These are phyloP conservation scores for Caenorhabditis sp. DNA, from an alignment of 2,888 invertebrate genomes.

Conservation along the genomic window DNA sequence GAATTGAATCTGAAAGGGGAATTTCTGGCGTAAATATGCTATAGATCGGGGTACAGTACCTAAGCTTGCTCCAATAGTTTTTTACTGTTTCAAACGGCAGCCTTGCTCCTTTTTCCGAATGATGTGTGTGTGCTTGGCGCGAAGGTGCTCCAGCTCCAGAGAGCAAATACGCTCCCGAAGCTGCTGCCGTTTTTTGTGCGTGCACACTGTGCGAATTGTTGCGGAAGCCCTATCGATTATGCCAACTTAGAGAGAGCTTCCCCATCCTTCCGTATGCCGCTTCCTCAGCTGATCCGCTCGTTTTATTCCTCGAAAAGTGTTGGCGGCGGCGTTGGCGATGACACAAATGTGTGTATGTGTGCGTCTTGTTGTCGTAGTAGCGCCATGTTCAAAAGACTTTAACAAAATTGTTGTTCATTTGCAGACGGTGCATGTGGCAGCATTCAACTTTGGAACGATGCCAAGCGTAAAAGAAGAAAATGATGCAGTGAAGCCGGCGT, in stretches of 20 bases:
- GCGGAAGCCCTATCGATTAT: conserved; percentile 30
- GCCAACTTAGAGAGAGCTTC: background rate
- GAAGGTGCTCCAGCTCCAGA: conserved; percentile 1
- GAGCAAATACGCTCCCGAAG: conserved; percentile 16
- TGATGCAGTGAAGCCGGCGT: background rate
- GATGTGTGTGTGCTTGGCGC: conserved; percentile 41
- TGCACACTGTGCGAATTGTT: conserved; percentile 9
- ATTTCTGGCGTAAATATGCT: too few relatives aligned
- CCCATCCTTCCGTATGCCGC: background rate
- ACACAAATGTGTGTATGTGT: too few relatives aligned
- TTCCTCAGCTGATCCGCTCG: background rate
- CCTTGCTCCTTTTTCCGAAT: too few relatives aligned
- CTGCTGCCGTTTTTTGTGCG: conserved; percentile 10
- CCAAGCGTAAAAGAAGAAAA: conserved; percentile 15
- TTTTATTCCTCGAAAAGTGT: background rate
- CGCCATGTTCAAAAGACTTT: too few relatives aligned
- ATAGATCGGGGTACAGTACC: too few relatives aligned
- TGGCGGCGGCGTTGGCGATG: too few relatives aligned
- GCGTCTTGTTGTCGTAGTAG: too few relatives aligned
- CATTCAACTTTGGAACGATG: conserved; percentile 12
- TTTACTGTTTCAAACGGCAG: conserved; percentile 32
- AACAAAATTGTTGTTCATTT: background rate
- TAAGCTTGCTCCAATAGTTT: too few relatives aligned
- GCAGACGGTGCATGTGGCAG: conserved; percentile 18
- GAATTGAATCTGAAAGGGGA: too few relatives aligned